Evolutionary conservation across 2,888 invertebrate species (phyloP).

Genomic region (Peribatodes rhomboidaria): DNA sequence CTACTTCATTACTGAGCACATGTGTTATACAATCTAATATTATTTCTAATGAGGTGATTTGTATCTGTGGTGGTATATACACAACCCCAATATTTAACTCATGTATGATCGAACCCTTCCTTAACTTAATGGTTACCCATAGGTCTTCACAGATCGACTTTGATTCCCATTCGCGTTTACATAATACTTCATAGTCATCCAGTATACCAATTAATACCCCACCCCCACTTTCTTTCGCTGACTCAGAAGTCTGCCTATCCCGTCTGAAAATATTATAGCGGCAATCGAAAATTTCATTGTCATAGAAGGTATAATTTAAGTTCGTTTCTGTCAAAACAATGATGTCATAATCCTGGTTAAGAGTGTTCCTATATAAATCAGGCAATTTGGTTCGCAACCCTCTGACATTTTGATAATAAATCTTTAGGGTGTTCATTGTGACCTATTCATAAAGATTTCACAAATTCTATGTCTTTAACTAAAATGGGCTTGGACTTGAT

Average conservation of each 20-base stretch:
- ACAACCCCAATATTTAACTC: not conserved
- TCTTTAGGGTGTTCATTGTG: not conserved
- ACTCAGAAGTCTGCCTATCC: not conserved
- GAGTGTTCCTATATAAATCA: not conserved
- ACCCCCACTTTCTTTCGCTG: not conserved
- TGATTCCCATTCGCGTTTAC: not conserved
- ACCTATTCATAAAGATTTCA: not conserved
- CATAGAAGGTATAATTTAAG: conserved; percentile 1
- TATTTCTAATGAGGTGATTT: not conserved
- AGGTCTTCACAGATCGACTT: conserved; percentile 1
- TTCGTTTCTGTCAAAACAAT: conserved; percentile 6
- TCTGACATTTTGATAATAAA: conserved; percentile 9
- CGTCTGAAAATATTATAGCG: conserved; percentile 3
- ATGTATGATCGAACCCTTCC: not conserved
- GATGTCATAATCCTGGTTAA: not conserved
- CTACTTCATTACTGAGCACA: not conserved
- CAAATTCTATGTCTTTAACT: not conserved
- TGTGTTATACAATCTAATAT: not conserved
- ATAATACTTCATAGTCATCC: not conserved
- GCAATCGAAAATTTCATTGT: conserved; percentile 1
- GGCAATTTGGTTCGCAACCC: not conserved
- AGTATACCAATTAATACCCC: conserved; percentile 1
- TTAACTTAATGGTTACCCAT: conserved; percentile 1
- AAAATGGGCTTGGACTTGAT: conserved; percentile 6
- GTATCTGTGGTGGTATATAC: not conserved